Percentiles rank a stretch among this genome's conserved stretches.
phyloP scores from a whole-genome alignment of 2,888 invertebrate species.

The Cheilosia scutellata region DNA sequence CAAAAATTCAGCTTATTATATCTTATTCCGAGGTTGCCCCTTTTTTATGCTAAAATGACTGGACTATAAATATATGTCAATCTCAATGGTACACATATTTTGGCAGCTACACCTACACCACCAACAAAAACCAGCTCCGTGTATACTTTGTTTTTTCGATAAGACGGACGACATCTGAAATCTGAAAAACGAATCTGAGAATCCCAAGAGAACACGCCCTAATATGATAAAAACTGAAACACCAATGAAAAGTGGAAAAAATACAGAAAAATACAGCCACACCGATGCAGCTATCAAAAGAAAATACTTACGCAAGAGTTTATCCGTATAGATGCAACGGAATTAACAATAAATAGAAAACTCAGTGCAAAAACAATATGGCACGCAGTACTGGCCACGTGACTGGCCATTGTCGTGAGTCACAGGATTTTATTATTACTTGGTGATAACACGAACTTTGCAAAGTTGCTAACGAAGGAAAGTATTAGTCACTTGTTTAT shows the following conservation, averaged over 20 bases:
- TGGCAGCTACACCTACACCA: too few species aligned
- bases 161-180: too few species aligned
- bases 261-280: constrained; percentile 1
- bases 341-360: constrained; percentile 36
- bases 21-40: too few species aligned
- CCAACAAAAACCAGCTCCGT: too few species aligned
- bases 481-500: constrained; percentile 37
- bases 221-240: constrained; percentile 55
- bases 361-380: constrained; percentile 20
- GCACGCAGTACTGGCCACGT: constrained; percentile 34
- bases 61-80: too few species aligned
- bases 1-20: too few species aligned
- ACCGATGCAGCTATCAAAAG: not conserved
- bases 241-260: constrained; percentile 13
- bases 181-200: constrained; percentile 37
- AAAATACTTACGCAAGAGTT: constrained; percentile 56
- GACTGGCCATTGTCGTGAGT: constrained; percentile 25
- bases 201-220: too few species aligned
- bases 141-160: too few species aligned
- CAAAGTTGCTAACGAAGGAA: not conserved
- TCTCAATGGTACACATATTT: too few species aligned
- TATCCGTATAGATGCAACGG: constrained; percentile 7
- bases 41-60: too few species aligned
- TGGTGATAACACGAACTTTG: not conserved
- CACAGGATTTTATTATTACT: not conserved